These are phyloP conservation scores for Synchiropus splendidus DNA, from an alignment of 2,113 vertebrate species.

Conservation along the genomic window DNA sequence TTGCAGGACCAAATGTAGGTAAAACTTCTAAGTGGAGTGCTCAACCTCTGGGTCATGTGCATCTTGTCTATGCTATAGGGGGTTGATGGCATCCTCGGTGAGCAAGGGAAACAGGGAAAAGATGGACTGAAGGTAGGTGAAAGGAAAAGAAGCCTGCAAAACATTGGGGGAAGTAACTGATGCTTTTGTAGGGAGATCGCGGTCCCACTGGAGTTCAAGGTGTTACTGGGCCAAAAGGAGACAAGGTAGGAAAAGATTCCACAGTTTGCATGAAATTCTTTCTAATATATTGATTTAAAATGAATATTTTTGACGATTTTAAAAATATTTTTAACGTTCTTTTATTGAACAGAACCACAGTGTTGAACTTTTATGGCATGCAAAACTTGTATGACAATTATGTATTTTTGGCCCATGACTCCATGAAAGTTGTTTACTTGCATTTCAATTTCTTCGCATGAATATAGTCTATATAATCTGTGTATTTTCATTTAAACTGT, in stretches of 20 bases:
- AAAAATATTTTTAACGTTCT: no score
- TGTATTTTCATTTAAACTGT: no score
- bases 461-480: no score
- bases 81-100: slow-evolving; percentile 61
- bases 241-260: slow-evolving; percentile 64
- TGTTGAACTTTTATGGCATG: no score
- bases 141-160: background rate
- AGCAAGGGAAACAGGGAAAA: slow-evolving; percentile 58
- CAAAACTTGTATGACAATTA: no score
- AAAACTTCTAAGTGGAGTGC: background rate
- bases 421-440: no score
- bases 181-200: slow-evolving; percentile 46
- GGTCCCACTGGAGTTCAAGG: slow-evolving; percentile 53
- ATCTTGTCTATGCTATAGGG: slow-evolving; percentile 42
- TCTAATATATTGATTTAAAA: no score
- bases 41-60: background rate
- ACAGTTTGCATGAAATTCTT: no score
- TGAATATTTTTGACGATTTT: no score
- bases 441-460: no score
- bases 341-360: no score
- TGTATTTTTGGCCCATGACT: no score
- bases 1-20: slow-evolving; percentile 53
- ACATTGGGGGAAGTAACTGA: background rate
- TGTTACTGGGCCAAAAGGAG: slow-evolving; percentile 45
- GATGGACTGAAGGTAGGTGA: slow-evolving; percentile 61